These are phyloP conservation scores for Silurus meridionalis DNA, from an alignment of 2,113 vertebrate species.

Conservation along the genomic window DNA sequence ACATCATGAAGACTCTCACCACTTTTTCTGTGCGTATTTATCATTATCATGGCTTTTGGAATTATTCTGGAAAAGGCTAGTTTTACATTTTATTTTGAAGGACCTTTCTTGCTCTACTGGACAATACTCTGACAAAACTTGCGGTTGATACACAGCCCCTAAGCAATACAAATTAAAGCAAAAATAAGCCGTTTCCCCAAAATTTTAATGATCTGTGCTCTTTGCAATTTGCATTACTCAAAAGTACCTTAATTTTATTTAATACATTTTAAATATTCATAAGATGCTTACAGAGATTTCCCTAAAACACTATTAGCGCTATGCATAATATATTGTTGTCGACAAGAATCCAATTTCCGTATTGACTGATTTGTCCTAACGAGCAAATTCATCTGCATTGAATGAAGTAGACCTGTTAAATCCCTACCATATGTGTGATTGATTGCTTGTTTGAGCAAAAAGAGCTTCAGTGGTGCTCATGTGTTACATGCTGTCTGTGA, in stretches of 20 bases:
- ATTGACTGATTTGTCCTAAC: neutral
- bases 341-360: constrained; percentile 1
- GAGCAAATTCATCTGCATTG: neutral
- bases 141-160: neutral
- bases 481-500: constrained; percentile 8
- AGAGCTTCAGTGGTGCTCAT: neutral
- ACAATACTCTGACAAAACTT: neutral
- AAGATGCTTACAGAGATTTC: neutral
- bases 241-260: neutral
- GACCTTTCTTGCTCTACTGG: neutral
- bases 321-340: constrained; percentile 1
- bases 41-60: neutral
- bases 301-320: neutral
- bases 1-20: neutral
- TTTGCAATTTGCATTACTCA: neutral
- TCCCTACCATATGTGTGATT: constrained; percentile 20
- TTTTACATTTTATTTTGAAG: neutral
- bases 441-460: constrained; percentile 17
- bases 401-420: constrained; percentile 13
- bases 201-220: neutral
- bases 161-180: neutral
- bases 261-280: neutral
- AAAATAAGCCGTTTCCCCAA: neutral
- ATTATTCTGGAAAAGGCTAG: neutral
- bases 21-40: neutral